phyloP scores from a whole-genome alignment of 1,140 invertebrate species.

The Drosophila sulfurigaster region DNA sequence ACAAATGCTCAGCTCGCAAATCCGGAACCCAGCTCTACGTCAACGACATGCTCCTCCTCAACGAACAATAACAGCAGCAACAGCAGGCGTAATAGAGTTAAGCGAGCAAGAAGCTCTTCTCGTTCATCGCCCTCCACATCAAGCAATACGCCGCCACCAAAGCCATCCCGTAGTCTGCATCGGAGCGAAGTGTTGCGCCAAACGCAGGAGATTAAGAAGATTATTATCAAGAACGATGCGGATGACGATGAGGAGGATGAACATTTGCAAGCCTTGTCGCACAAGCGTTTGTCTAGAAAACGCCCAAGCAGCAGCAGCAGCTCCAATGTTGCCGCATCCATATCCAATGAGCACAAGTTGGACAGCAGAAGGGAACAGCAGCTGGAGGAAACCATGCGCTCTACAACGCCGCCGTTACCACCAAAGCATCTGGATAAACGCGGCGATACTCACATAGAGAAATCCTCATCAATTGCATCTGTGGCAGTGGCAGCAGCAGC shows the following conservation, averaged over 20 bases:
- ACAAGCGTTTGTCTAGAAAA: constrained; percentile 46
- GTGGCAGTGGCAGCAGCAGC: not conserved
- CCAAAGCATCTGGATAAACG: constrained; percentile 55
- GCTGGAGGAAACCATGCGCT: constrained; percentile 52
- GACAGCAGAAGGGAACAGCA: not conserved
- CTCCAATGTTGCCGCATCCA: constrained; percentile 18
- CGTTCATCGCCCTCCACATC: constrained; percentile 60
- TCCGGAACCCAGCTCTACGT: constrained; percentile 65
- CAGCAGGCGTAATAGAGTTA: constrained; percentile 44
- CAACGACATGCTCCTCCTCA: constrained; percentile 65
- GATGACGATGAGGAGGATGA: constrained; percentile 78
- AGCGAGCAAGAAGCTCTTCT: constrained; percentile 56
- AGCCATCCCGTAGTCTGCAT: constrained; percentile 63
- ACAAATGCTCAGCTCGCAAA: constrained; percentile 32
- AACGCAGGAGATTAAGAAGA: constrained; percentile 80
- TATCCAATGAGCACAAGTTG: constrained; percentile 48
- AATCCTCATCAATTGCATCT: not conserved
- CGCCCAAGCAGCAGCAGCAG: constrained; percentile 20
- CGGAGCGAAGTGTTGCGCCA: constrained; percentile 71
- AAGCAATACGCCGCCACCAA: constrained; percentile 68
- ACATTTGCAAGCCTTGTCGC: constrained; percentile 22
- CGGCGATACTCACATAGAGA: constrained; percentile 41
- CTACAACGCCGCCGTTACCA: constrained; percentile 74
- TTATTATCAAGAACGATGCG: constrained; percentile 72
- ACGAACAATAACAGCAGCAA: constrained; percentile 43